Base-by-base conservation (phyloP, 2,888 invertebrate genomes). In the Apodemia hepburni region DNA sequence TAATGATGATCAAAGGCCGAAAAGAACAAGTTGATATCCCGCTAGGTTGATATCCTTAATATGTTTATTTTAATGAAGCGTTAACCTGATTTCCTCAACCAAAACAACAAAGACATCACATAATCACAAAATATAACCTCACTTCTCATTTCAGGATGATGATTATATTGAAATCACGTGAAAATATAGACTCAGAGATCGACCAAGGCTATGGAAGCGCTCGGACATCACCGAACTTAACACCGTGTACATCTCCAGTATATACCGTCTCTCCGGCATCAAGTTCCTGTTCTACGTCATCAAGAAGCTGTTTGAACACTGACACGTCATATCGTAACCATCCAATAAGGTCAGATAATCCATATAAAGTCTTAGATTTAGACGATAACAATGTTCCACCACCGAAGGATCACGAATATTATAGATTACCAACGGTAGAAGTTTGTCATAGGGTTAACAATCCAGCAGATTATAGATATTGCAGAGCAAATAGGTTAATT, bases 31-130 rank as follows among this genome's bases (percentile, higher is more conserved):
- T 89, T 64, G 89, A 90, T 79, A 65, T 88, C 84, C 86, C 85
- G 59, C 66, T 29, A 17, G 76, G 79, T 78, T 7, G 78, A 79
- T 64, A 66, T 80, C 78, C 80, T 76, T 69, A 62, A 45, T 42
- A 65, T 89, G 88, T 83, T 87, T 89, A 81, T 79, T 80, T 69
- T 70, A 82, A 75, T 68, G 88, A 88, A 89, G 90, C 88, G 90
- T 85, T 71, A 57, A 62, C 38, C 74, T 75, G 74, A 75, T 29
- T 11, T 15, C 2, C 5, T 15, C 42, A 42, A 15, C 15, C 0
- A 18, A 47, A 0, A 47, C n/a, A 60, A 15, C 38, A 15, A 17
- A 49, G 0, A 63, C 22, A 9, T 29, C 12, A 18, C 4, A 42
- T 58, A 57, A 45, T 59, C 33, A 54, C 33, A 38, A 27, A 6